These are phyloP conservation scores for Drosophila prostipennis DNA, from an alignment of 2,888 invertebrate species.

Conservation along the genomic window DNA sequence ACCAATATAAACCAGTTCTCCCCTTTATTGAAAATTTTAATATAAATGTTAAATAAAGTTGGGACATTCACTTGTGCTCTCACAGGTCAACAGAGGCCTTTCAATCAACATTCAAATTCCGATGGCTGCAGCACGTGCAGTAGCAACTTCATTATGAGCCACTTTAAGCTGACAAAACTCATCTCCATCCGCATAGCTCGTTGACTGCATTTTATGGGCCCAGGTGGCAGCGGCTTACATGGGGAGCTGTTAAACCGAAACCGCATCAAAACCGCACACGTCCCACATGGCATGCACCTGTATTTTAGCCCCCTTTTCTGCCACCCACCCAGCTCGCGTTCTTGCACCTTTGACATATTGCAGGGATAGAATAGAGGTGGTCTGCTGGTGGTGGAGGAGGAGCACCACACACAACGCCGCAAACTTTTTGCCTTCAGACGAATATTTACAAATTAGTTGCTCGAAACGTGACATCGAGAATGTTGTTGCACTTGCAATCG, in stretches of 20 bases:
- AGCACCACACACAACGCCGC: constrained; percentile 14
- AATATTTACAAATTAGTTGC: constrained; percentile 79
- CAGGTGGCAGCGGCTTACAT: constrained; percentile 31
- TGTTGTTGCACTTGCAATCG: constrained; percentile 45
- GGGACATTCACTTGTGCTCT: neutral
- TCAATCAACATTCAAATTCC: constrained; percentile 58
- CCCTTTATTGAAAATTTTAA: neutral
- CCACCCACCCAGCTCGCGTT: constrained; percentile 6
- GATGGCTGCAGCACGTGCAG: constrained; percentile 35
- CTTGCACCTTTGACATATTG: constrained; percentile 70
- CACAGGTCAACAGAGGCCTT: constrained; percentile 21
- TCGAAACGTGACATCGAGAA: constrained; percentile 70
- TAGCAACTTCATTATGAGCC: constrained; percentile 60
- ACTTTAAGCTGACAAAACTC: constrained; percentile 71
- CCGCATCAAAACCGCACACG: constrained; percentile 73
- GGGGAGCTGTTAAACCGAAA: constrained; percentile 66
- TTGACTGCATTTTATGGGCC: constrained; percentile 50
- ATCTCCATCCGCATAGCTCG: constrained; percentile 40
- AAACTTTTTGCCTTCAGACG: constrained; percentile 54
- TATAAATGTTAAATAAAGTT: neutral
- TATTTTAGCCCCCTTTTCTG: neutral
- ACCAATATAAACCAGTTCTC: too few species aligned
- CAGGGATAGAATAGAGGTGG: constrained; percentile 19
- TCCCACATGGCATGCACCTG: constrained; percentile 67
- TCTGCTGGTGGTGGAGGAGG: neutral